Base-by-base conservation (phyloP, 2,888 invertebrate genomes). In the Malthinus flaveolus region DNA sequence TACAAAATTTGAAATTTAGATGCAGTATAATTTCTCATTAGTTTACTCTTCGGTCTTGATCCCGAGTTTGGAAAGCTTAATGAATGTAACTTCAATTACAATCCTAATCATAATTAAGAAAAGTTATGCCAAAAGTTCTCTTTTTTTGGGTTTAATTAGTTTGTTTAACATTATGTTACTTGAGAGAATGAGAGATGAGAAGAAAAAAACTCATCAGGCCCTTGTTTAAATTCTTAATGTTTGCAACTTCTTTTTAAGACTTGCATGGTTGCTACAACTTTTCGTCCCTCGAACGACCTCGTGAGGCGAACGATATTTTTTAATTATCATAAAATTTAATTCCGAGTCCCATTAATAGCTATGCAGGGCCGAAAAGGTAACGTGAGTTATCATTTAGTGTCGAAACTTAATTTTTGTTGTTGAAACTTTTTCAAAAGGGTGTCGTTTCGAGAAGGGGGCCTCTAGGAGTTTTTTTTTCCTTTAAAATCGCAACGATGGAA, bases 51-150 rank as follows among this genome's bases (percentile, higher is more conserved):
- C 2, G 5, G 23, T 23, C 23, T 23, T 23, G 23, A 5, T 23
- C 23, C 23, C 23, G 5, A 23, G 23, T 23, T 23, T 2, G 23
- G 23, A 23, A 5, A 23, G 23, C 23, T 23, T 23, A 23, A 23
- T 23, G 23, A 23, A 23, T 15, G 15, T n/a, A n/a, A 23, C 39
- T 15, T 42, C 39, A 42, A 42, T 42, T 42, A 42, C 15, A 7
- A 23, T 13, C 39, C 23, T 42, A 42, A 42, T 42, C 39, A 42
- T 42, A 42, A 42, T 42, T 42, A 42, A 42, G 39, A 42, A 42
- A 42, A 42, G 23, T 42, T 42, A 42, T 42, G 39, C 15, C 11
- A 15, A 42, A 42, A 42, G 37, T 37, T 37, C 23, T 42, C 15
- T 42, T 13, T 9, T 23, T 42, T 15, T 23, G 5, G 23, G 23